Conservation (phyloP, 2,888 invertebrate genomes). For the Leucophenga maculata region DNA sequence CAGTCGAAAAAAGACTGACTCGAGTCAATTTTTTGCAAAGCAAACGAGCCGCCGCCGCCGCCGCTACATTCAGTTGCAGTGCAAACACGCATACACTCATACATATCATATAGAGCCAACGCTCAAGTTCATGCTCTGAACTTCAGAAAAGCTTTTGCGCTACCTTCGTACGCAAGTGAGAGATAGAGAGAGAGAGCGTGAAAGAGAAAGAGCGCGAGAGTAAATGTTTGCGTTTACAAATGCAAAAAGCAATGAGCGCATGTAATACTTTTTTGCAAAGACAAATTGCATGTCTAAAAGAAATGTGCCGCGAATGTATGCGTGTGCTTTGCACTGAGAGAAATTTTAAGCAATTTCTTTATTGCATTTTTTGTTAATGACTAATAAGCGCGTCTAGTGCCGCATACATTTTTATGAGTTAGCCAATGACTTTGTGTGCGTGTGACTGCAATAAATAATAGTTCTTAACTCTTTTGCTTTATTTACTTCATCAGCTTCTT, state of each 20-base stretch:
- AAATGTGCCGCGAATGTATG: background rate
- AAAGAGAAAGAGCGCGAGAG: background rate
- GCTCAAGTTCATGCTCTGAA: conserved; percentile 61
- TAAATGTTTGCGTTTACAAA: too few species aligned
- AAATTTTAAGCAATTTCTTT: too few species aligned
- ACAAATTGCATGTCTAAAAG: background rate
- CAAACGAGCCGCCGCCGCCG: conserved; percentile 19
- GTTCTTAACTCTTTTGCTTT: too few species aligned
- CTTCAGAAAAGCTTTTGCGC: conserved; percentile 55
- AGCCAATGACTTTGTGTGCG: too few species aligned
- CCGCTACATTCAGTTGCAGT: conserved; percentile 38
- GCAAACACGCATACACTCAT: conserved; percentile 40
- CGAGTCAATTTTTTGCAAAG: conserved; percentile 59
- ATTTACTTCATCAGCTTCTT: too few species aligned
- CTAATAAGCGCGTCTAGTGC: too few species aligned
- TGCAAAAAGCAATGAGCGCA: too few species aligned
- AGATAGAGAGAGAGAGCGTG: conserved; percentile 14
- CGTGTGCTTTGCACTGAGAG: too few species aligned
- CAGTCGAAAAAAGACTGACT: conserved; percentile 64
- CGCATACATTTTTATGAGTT: too few species aligned
- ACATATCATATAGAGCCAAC: background rate
- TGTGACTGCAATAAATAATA: too few species aligned
- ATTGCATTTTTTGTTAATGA: too few species aligned
- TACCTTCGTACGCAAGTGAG: conserved; percentile 50
- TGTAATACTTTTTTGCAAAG: background rate